These are phyloP conservation scores for Oscheius sp. DNA, from an alignment of 2,888 invertebrate genomes.

Conservation along the genomic window DNA sequence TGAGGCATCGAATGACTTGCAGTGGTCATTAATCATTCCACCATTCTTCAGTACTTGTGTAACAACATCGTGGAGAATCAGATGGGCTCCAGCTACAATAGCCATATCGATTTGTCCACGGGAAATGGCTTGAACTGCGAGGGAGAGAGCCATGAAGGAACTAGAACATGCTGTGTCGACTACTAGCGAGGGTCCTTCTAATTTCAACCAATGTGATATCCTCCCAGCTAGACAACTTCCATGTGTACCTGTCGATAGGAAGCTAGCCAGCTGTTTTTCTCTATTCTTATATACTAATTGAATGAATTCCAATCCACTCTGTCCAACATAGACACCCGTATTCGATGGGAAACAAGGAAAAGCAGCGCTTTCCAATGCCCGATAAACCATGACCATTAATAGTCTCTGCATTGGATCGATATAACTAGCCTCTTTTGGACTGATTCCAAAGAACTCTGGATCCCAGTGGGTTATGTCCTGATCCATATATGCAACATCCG, in stretches of 20 bases:
- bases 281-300: constrained; percentile 27
- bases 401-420: constrained; percentile 92
- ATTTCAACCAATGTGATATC: constrained; percentile 91
- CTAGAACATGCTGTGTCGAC: constrained; percentile 97
- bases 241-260: constrained; percentile 88
- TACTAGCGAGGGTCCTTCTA: constrained; percentile 90
- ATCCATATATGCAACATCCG: constrained; percentile 32
- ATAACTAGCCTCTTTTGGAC: constrained; percentile 72
- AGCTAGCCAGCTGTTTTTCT: constrained; percentile 75
- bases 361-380: constrained; percentile 74
- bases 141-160: constrained; percentile 77
- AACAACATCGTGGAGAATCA: constrained; percentile 64
- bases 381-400: constrained; percentile 72
- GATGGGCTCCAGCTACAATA: constrained; percentile 66
- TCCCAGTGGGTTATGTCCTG: constrained; percentile 65
- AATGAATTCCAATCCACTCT: constrained; percentile 70
- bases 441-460: constrained; percentile 70
- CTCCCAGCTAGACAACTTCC: constrained; percentile 88
- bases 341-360: constrained; percentile 82
- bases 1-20: constrained; percentile 68
- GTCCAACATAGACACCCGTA: constrained; percentile 93
- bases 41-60: constrained; percentile 63
- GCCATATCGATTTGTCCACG: constrained; percentile 50
- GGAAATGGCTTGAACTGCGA: constrained; percentile 77
- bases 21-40: constrained; percentile 58